A percentile compares a stretch with the other conserved stretches of the same genome.
Conservation (phyloP, 2,113 vertebrate species). For the Ageneiosus marmoratus region DNA sequence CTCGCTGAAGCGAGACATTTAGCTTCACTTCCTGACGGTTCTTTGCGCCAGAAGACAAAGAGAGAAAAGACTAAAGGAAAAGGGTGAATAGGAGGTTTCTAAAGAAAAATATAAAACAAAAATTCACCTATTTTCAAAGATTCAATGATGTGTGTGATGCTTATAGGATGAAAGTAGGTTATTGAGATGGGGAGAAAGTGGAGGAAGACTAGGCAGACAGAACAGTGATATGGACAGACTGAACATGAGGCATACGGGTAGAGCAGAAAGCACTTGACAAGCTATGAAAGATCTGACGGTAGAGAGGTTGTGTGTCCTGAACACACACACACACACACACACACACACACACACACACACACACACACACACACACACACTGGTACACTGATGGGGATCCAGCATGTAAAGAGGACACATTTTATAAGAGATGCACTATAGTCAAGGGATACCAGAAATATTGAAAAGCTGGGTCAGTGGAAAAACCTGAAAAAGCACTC, state of each 20-base stretch:
- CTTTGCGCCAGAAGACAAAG: slow-evolving; percentile 29
- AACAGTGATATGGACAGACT: neutral
- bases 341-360: slow-evolving; percentile 1
- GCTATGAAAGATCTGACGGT: slow-evolving; percentile 36
- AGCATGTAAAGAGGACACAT: neutral
- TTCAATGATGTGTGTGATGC: neutral
- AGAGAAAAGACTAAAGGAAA: slow-evolving; percentile 19
- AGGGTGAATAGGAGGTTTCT: neutral
- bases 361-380: neutral
- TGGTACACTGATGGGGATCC: neutral
- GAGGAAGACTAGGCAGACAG: slow-evolving; percentile 26
- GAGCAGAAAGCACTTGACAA: slow-evolving; percentile 43
- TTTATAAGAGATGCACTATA: neutral
- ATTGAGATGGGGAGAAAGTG: neutral
- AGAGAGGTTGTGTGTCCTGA: slow-evolving; percentile 33
- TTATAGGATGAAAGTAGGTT: slow-evolving; percentile 20
- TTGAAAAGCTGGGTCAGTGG: neutral
- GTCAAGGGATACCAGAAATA: neutral
- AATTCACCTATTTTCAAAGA: no score
- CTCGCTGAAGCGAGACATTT: slow-evolving; percentile 61
- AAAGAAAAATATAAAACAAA: no score
- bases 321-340: slow-evolving; percentile 19
- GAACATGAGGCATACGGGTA: slow-evolving; percentile 30
- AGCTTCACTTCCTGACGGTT: slow-evolving; percentile 44
- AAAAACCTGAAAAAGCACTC: neutral